Percentiles rank a stretch among this genome's conserved stretches.
These are phyloP conservation scores for Eclectus roratus DNA, from an alignment of 2,113 vertebrate genomes.

Conservation along the genomic window DNA sequence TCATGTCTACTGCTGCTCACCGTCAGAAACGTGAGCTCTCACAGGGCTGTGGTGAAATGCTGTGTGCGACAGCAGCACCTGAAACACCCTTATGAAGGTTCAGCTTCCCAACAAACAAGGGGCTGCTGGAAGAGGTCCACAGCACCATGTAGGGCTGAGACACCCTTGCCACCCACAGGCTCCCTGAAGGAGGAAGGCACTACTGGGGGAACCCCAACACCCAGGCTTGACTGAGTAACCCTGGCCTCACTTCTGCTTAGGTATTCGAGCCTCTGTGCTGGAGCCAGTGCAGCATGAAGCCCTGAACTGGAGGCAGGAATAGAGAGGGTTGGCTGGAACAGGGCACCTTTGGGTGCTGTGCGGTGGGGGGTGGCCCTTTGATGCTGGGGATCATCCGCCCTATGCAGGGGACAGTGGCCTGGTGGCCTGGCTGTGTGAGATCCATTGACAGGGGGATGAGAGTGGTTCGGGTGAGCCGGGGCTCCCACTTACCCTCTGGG, in stretches of 20 bases:
- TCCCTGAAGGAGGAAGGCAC: neutral
- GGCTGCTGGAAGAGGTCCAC: neutral
- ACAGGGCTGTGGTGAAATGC: neutral
- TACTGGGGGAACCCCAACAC: neutral
- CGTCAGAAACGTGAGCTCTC: neutral
- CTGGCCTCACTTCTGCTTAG: neutral
- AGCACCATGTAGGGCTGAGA: neutral
- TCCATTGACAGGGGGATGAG: neutral
- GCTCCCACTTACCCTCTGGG: conserved; percentile 26
- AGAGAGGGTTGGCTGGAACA: neutral
- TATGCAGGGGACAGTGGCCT: neutral
- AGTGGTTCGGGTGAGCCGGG: neutral
- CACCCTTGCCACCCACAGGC: accelerated
- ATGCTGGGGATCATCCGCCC: neutral
- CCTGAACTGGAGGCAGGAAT: neutral
- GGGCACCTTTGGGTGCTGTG: neutral
- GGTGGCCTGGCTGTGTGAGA: neutral
- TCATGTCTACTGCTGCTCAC: neutral
- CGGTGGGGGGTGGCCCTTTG: accelerated
- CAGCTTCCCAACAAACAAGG: neutral
- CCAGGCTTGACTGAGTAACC: neutral
- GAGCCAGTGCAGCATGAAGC: neutral
- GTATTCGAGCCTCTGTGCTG: neutral
- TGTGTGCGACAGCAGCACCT: neutral
- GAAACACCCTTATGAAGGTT: neutral